Base-by-base conservation (phyloP, 2,797 vertebrate species). In the Pogoniulus pusillus region DNA sequence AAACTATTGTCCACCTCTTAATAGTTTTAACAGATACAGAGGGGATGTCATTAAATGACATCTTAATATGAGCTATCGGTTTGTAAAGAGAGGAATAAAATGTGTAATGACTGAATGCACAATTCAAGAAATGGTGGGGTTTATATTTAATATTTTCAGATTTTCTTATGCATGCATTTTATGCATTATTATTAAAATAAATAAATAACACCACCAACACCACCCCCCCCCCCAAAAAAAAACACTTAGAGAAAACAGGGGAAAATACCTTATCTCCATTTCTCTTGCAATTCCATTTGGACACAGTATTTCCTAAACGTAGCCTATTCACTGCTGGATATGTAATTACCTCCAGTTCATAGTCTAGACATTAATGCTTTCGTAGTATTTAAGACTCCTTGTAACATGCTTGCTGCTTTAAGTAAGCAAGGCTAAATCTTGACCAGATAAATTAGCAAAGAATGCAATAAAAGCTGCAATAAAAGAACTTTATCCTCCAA, bases 401-500 rank as follows among this genome's bases (percentile, higher is more conserved):
- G 98, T 98, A 98, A 98, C 98, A 98, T 95, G 97, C 97, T 98
- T 98, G 98, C 97, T 97, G 98, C 97, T 96, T 97, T 98, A 98
- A 97, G 97, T 98, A 97, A 97, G 98, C 98, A 97, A 97, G 97
- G 98, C 98, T 99, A 99, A 99, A 99, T 99, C 99, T 98, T 98
- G 98, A 97, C 98, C 98, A 98, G 98, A 99, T 99, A 99, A 99
- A 99, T 99, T 99, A 99, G 98, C 97, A 85, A 99, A 99, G 98
- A 99, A 99, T 99, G 98, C 98, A 99, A 99, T 99, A 99, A 98
- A 98, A 98, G 98, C 98, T 98, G 98, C 98, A 99, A 99, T 99
- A 98, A 99, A 98, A 98, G 98, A 99, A 99, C 98, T 99, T 99
- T 99, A 99, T 99, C 99, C 98, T 98, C 98, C 98, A 97, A 98